Percentiles rank a stretch among this genome's conserved stretches.
phyloP scores from a whole-genome alignment of 2,888 invertebrate genomes.

The Lasius platythorax region DNA sequence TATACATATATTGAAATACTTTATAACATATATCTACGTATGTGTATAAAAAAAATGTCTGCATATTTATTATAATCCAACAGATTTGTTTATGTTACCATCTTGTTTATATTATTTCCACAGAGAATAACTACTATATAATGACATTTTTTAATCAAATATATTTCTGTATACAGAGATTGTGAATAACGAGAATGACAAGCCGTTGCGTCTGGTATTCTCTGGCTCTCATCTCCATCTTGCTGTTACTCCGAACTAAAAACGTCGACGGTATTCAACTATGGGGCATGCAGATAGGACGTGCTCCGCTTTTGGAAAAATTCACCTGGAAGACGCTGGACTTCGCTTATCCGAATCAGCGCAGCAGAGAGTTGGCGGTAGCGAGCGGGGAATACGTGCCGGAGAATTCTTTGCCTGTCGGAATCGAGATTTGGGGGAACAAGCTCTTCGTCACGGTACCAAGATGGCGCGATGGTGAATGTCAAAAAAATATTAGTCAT shows the following conservation, averaged over 20 bases:
- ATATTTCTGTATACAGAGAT: conserved; percentile 3
- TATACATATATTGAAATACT: neutral
- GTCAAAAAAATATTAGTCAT: conserved; percentile 12
- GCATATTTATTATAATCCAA: neutral
- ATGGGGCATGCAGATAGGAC: conserved; percentile 81
- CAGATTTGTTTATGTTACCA: neutral
- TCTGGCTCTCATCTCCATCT: conserved; percentile 55
- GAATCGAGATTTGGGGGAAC: conserved; percentile 93
- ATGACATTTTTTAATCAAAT: neutral
- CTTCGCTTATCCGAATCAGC: conserved; percentile 90
- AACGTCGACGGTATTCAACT: conserved; percentile 61
- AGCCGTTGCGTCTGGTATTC: conserved; percentile 24
- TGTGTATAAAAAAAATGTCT: neutral
- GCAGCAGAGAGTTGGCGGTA: conserved; percentile 89
- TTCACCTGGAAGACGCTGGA: conserved; percentile 93
- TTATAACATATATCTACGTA: neutral
- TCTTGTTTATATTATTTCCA: neutral
- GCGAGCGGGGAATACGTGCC: conserved; percentile 90
- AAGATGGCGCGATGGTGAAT: conserved; percentile 91
- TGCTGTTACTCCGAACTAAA: conserved; percentile 45
- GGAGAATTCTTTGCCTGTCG: conserved; percentile 93
- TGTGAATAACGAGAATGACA: conserved; percentile 2
- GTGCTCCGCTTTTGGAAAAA: conserved; percentile 89
- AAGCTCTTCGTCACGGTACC: conserved; percentile 94
- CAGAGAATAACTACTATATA: neutral